Evolutionary conservation across 64 coral and sea anemone genomes (phyloP), one percentile per base, ranked within the genome.

Genomic region (Stichodactyla helianthus): DNA sequence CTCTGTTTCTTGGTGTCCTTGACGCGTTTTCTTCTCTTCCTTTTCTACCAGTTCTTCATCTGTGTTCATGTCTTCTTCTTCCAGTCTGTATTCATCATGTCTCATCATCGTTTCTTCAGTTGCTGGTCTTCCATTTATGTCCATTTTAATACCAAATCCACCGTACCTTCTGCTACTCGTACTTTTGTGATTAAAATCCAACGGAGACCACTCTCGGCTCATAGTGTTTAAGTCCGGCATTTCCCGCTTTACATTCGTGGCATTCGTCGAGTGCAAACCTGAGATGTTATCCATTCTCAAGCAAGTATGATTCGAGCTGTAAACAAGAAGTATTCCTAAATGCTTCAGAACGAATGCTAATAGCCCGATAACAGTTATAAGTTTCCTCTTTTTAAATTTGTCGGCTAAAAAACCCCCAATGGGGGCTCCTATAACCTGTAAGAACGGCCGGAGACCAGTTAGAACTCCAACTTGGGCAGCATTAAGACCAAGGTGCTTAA

Each of bases 361-460:
- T 0, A 86, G n/a, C 51, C 79, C 79, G 23, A 88, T 19, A n/a
- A 88, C 19, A 1, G 85, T 25, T 6, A 92, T 60, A 7, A 71
- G 10, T 88, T 84, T 92, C 15, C 91, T 59, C 64, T 19, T 13
- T 57, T 92, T 82, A 35, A 74, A 88, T 51, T 77, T 92, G 58
- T 92, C 91, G 6, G 86, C 91, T 23, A 92, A 54, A 25, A 92
- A 52, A n/a, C 79, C 91, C 83, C 54, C 82, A 63, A 92, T 53
- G 1, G 91, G 91, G 25, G 91, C 82, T 4, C 64, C 86, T 20
- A 92, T 77, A 0, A 79, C 65, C 55, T 88, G 86, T 8, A 87
- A 62, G 52, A 92, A 57, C 8, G 91, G 91, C 5, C 91, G 91
- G 62, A 92, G 20, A n/a, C 86, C 82, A 52, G 68, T 62, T 15